Conservation (phyloP, 2,888 invertebrate species). For the Apodemia zela region DNA sequence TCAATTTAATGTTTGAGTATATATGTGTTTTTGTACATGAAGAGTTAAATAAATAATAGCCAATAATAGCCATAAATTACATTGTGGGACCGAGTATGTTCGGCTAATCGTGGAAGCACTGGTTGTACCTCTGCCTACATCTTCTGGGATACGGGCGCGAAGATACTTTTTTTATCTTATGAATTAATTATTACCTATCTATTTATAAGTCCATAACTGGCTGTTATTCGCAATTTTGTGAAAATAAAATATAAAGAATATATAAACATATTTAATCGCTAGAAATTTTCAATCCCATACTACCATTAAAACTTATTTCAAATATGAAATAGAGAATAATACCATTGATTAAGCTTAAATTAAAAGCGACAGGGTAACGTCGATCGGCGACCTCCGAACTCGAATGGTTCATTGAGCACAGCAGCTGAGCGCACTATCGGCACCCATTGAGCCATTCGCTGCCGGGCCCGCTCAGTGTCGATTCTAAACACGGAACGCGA, state of each 20-base stretch:
- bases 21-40: too few relatives aligned
- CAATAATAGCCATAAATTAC: too few relatives aligned
- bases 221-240: not conserved
- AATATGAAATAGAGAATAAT: not conserved
- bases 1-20: too few relatives aligned
- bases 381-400: conserved; percentile 73
- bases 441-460: conserved; percentile 58
- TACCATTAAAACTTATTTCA: not conserved
- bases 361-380: conserved; percentile 59
- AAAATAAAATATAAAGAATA: not conserved
- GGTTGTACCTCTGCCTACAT: too few relatives aligned
- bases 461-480: conserved; percentile 62
- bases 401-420: conserved; percentile 74
- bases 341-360: conserved; percentile 26
- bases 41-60: too few relatives aligned
- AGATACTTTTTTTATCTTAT: too few relatives aligned
- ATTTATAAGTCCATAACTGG: not conserved
- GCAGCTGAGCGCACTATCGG: conserved; percentile 58
- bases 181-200: too few relatives aligned
- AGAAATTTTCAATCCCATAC: not conserved
- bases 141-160: too few relatives aligned
- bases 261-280: not conserved
- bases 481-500: conserved; percentile 71
- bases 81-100: too few relatives aligned
- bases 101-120: too few relatives aligned